Evolutionary conservation across 2,888 invertebrate species (phyloP).

Genomic region (Platycheirus rosarum): DNA sequence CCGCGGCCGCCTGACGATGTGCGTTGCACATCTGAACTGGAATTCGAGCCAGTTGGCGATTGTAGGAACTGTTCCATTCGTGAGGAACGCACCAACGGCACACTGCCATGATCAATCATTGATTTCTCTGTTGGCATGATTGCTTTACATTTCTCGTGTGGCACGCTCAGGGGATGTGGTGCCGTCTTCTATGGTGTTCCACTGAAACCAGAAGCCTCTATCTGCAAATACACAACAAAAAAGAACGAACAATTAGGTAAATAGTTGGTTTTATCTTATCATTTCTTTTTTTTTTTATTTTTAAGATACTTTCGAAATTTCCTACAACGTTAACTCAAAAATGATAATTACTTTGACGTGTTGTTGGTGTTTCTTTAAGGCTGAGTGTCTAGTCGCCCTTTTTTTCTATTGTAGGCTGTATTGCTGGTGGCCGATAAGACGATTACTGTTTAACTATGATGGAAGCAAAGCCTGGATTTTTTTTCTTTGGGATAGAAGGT

Average conservation of each 20-base stretch:
- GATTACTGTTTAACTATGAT: slow-evolving; percentile 56
- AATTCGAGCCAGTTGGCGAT: slow-evolving; percentile 82
- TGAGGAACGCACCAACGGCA: slow-evolving; percentile 82
- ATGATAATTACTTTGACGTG: slow-evolving; percentile 64
- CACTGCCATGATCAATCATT: slow-evolving; percentile 78
- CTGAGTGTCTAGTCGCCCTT: slow-evolving; percentile 16
- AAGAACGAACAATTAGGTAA: slow-evolving; percentile 68
- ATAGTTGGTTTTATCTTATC: slow-evolving; percentile 69
- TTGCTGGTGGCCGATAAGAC: slow-evolving; percentile 61
- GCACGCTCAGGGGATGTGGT: slow-evolving; percentile 2
- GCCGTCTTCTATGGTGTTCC: slow-evolving; percentile 40
- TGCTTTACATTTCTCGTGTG: slow-evolving; percentile 54
- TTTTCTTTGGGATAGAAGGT: slow-evolving; percentile 38
- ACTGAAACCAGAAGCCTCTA: slow-evolving; percentile 69
- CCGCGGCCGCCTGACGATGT: slow-evolving; percentile 83
- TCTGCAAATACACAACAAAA: slow-evolving; percentile 53
- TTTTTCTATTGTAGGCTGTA: slow-evolving; percentile 33
- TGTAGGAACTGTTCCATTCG: slow-evolving; percentile 86
- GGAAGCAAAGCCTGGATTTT: slow-evolving; percentile 39
- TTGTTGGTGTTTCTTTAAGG: slow-evolving; percentile 33
- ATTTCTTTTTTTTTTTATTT: slow-evolving; percentile 16
- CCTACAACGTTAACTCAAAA: slow-evolving; percentile 42
- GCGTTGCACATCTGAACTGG: slow-evolving; percentile 70
- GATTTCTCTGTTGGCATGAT: slow-evolving; percentile 81
- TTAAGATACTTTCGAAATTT: slow-evolving; percentile 50